Conservation (phyloP, 2,797 vertebrate species). For the Margarornis squamiger region DNA sequence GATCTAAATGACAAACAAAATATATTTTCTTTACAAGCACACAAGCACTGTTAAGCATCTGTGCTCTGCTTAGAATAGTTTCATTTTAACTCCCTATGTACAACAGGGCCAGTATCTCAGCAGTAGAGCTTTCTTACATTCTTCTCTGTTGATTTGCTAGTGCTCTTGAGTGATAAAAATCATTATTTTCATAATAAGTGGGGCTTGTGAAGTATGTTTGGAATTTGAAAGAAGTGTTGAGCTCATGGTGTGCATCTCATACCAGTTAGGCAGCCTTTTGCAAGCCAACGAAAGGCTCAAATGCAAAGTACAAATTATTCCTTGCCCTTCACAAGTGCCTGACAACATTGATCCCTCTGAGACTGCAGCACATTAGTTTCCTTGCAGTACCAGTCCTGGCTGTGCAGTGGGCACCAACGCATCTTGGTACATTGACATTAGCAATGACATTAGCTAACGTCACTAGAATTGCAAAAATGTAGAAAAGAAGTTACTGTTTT, state of each 20-base stretch:
- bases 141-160: constrained; percentile 2
- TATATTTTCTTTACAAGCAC: neutral
- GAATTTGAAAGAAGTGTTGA: constrained; percentile 51
- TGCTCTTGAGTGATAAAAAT: constrained; percentile 61
- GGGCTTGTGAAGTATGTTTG: constrained; percentile 29
- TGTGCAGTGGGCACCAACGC: neutral
- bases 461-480: neutral
- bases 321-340: constrained; percentile 4
- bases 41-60: neutral
- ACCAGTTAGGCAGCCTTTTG: neutral
- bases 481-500: neutral
- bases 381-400: neutral
- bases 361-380: neutral
- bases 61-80: neutral
- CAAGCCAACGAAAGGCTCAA: neutral
- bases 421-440: neutral
- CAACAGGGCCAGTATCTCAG: neutral
- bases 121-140: constrained; percentile 14
- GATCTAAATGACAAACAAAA: neutral
- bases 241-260: neutral
- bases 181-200: constrained; percentile 3
- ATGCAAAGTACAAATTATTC: neutral
- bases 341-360: neutral
- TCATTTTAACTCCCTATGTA: neutral
- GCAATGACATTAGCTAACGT: neutral